phyloP scores from a whole-genome alignment of 2,888 invertebrate genomes.

The Chaetogeoica ovagalla region DNA sequence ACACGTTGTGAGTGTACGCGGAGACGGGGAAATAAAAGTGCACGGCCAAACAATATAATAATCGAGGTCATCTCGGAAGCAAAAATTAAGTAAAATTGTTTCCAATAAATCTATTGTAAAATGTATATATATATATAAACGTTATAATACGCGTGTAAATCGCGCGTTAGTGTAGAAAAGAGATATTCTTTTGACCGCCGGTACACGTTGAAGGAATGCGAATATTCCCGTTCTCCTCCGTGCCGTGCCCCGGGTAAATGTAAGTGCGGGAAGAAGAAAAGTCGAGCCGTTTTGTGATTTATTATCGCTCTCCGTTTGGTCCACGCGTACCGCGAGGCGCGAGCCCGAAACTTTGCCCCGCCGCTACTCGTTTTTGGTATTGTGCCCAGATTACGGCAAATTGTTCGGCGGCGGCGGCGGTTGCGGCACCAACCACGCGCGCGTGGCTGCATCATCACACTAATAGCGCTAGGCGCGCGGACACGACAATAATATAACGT shows the following conservation, averaged over 20 bases:
- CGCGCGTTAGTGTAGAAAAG: not conserved
- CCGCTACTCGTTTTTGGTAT: slow-evolving; percentile 35
- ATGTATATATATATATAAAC: no score
- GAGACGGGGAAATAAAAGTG: no score
- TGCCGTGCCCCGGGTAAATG: no score
- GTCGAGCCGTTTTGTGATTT: slow-evolving; percentile 40
- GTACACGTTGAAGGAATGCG: slow-evolving; percentile 6
- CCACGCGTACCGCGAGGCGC: not conserved
- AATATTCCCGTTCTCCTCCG: not conserved
- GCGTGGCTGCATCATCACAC: no score
- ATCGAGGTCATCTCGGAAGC: no score
- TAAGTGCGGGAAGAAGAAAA: not conserved
- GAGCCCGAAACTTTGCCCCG: not conserved
- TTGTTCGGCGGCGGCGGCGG: slow-evolving; percentile 27
- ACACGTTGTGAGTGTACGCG: no score
- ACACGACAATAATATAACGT: slow-evolving; percentile 15
- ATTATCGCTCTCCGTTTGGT: slow-evolving; percentile 6
- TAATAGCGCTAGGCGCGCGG: not conserved
- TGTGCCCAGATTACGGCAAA: slow-evolving; percentile 51
- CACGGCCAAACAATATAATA: not conserved
- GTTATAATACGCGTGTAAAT: not conserved
- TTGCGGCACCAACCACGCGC: not conserved
- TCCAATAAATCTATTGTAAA: no score
- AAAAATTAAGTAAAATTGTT: not conserved
- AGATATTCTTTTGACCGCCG: no score